Evolutionary conservation across 2,113 vertebrate species (phyloP), one percentile per base, ranked within the genome.

Genomic region (Marmota flaviventris): DNA sequence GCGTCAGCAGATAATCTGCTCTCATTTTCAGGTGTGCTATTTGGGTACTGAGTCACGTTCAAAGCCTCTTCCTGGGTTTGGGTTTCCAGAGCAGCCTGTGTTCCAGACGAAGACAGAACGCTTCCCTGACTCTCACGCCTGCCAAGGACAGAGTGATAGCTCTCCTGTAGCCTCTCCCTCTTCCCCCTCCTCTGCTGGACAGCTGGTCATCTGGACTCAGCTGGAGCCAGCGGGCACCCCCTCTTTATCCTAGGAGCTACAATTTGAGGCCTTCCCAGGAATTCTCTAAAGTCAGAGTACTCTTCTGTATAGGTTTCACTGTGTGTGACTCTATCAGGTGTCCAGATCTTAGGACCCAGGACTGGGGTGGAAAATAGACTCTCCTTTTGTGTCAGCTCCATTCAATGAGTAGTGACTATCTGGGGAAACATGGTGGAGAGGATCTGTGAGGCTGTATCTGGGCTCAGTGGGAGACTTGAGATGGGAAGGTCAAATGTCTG

Each of bases 261-360:
- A 97, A 95, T 83, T 82, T 95, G 94, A 97, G 85, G 75, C 77
- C 75, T 97, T 85, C 93, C 87, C 85, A 97, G 97, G 96, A 97
- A 95, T 73, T 97, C 87, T 81, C 48, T 4, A 89, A 91, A 95
- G 82, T 95, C 81, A 84, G 69, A 51, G 92, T 48, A 63, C 92
- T 94, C 96, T 97, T 86, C 84, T 86, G 88, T 97, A 51, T 37
- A 85, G 56, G 61, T 88, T 48, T 69, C 82, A 97, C 75, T 25
- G 17, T 84, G 63, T 85, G 1, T 63, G 85, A 73, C 56, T 76
- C 61, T 89, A 45, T 79, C 73, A 72, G 72, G 72, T 7, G 22
- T 51, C 34, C 34, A 4, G 4, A 34, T 84, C 58, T 37, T 58
- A 32, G 51, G 61, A 39, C 76, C 37, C 58, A 58, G 11, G n/a